phyloP scores from a whole-genome alignment of 2,888 invertebrate genomes.

The Orthosia gothica region DNA sequence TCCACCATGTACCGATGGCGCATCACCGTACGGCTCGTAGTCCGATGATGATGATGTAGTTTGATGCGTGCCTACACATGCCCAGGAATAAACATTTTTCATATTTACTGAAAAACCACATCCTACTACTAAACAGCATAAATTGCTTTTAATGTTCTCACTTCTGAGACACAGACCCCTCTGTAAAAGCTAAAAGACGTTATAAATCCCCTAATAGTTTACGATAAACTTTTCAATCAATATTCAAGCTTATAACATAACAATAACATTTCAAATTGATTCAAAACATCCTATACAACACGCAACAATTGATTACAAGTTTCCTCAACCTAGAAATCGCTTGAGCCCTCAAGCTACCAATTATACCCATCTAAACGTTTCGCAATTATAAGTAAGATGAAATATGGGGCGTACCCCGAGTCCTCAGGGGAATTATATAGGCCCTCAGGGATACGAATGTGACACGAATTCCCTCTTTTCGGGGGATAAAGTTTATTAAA shows the following conservation, averaged over 20 bases:
- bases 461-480: slow-evolving; percentile 57
- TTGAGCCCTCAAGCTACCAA: slow-evolving; percentile 57
- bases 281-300: slow-evolving; percentile 24
- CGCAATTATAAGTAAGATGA: slow-evolving; percentile 66
- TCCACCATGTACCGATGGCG: too few species aligned
- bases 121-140: too few species aligned
- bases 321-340: slow-evolving; percentile 56
- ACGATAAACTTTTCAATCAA: background rate
- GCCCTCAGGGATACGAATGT: slow-evolving; percentile 52
- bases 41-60: too few species aligned
- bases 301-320: slow-evolving; percentile 56
- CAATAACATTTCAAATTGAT: slow-evolving; percentile 16
- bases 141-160: too few species aligned
- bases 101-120: too few species aligned
- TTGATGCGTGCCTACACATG: too few species aligned
- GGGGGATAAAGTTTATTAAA: slow-evolving; percentile 57
- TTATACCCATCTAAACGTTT: slow-evolving; percentile 55
- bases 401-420: slow-evolving; percentile 57
- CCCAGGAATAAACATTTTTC: too few species aligned
- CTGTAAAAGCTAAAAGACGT: too few species aligned
- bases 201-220: background rate
- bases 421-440: slow-evolving; percentile 57
- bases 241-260: background rate
- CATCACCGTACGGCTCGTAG: too few species aligned
- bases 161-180: too few species aligned